These are phyloP conservation scores for Rhimphoctona megacephalus DNA, from an alignment of 2,888 invertebrate genomes.

Conservation along the genomic window DNA sequence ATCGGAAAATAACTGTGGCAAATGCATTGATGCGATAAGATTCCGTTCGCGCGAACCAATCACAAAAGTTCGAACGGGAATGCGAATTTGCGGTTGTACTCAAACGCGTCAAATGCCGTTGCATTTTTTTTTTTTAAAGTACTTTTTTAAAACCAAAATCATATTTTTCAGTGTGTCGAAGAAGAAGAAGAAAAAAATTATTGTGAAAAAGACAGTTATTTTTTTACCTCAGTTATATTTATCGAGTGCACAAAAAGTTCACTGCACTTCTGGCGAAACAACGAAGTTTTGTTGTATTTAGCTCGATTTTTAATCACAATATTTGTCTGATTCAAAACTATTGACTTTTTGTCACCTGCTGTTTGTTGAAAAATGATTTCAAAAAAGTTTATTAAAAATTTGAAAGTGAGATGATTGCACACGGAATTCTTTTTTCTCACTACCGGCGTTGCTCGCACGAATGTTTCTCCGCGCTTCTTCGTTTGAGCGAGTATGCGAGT, in stretches of 20 bases:
- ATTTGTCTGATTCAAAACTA: too few relatives aligned
- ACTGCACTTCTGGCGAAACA: neutral
- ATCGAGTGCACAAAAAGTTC: neutral
- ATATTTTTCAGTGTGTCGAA: neutral
- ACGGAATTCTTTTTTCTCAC: neutral
- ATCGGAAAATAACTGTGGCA: too few relatives aligned
- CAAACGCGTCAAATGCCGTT: too few relatives aligned
- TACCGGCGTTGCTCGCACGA: constrained; percentile 33
- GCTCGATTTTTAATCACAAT: neutral
- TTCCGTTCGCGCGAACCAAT: too few relatives aligned
- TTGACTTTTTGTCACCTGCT: too few relatives aligned
- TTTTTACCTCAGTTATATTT: constrained; percentile 18
- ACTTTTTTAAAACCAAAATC: neutral
- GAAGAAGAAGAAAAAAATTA: neutral
- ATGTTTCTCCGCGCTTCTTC: constrained; percentile 45
- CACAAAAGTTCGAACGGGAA: too few relatives aligned
- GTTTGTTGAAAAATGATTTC: too few relatives aligned
- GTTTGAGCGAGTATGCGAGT: constrained; percentile 64
- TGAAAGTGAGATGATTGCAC: neutral
- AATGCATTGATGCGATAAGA: too few relatives aligned
- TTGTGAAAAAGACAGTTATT: neutral
- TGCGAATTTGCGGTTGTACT: too few relatives aligned
- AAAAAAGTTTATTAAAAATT: neutral
- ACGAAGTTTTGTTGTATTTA: neutral
- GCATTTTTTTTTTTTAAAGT: too few relatives aligned